Percentiles rank a stretch among this genome's conserved stretches.
Evolutionary conservation across 2,888 invertebrate species (phyloP).

Genomic region (Empis livida): DNA sequence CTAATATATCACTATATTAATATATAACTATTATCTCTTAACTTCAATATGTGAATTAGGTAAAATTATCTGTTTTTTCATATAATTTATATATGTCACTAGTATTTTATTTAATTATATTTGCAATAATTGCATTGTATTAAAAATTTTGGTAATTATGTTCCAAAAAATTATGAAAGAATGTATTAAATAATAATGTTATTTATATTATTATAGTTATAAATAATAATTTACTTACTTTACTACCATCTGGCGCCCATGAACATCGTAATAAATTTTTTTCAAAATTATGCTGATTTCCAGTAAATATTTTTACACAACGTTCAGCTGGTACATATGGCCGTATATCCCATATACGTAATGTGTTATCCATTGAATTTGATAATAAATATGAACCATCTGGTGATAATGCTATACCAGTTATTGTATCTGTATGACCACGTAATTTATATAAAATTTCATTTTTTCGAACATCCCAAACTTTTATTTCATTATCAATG

Average conservation of each 20-base stretch:
- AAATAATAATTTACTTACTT: conserved; percentile 45
- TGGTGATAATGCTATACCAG: conserved; percentile 53
- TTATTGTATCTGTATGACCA: conserved; percentile 93
- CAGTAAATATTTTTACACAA: conserved; percentile 81
- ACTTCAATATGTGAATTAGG: no score
- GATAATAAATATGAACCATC: conserved; percentile 78
- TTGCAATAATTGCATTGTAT: no score
- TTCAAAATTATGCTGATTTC: conserved; percentile 96
- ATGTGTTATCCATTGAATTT: conserved; percentile 93
- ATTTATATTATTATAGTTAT: no score
- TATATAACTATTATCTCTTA: no score
- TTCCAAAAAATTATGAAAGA: no score
- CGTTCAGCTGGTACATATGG: conserved; percentile 89
- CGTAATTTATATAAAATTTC: conserved; percentile 70
- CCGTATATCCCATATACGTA: conserved; percentile 93
- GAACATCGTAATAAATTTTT: conserved; percentile 87
- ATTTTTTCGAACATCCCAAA: conserved; percentile 92
- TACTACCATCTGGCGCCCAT: conserved; percentile 89
- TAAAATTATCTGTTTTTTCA: no score
- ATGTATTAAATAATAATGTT: no score
- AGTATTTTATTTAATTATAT: no score
- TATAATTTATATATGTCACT: no score
- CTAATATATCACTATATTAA: no score
- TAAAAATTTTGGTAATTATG: no score
- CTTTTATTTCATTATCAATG: conserved; percentile 93